Percentiles rank a stretch among this genome's conserved stretches.
phyloP scores from a whole-genome alignment of 2,113 vertebrate genomes.

The Pteropus alecto region DNA sequence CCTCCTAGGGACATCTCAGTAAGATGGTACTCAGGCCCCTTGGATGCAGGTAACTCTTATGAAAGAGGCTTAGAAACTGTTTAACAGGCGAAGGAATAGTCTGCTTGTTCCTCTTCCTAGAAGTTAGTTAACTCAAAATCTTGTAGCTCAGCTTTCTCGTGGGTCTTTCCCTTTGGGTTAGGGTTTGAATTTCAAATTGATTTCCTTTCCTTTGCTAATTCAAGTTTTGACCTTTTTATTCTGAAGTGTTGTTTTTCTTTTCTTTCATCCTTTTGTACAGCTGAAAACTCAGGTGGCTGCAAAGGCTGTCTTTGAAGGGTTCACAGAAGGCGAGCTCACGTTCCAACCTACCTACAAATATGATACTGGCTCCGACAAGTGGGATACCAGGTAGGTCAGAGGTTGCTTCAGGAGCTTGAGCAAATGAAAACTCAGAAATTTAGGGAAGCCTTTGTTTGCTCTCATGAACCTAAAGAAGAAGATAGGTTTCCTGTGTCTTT shows the following conservation, averaged over 20 bases:
- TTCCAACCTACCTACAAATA: conserved; percentile 99
- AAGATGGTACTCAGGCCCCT: neutral
- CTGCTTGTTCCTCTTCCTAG: neutral
- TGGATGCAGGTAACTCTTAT: neutral
- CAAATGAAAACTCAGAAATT: neutral
- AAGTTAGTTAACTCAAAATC: neutral
- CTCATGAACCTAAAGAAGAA: neutral
- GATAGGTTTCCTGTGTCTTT: neutral
- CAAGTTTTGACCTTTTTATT: conserved; percentile 28
- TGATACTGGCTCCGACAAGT: conserved; percentile 92
- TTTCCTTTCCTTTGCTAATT: neutral
- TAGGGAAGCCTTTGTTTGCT: neutral
- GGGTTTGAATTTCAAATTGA: neutral
- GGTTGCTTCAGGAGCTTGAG: neutral
- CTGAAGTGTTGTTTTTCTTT: neutral
- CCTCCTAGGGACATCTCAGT: neutral
- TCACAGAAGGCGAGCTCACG: conserved; percentile 91
- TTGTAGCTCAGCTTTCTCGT: neutral
- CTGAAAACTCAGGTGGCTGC: conserved; percentile 92
- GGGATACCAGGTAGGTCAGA: conserved; percentile 94
- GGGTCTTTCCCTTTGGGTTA: neutral
- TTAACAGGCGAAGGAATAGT: neutral
- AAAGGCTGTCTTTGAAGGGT: conserved; percentile 91
- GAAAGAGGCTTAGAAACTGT: neutral
- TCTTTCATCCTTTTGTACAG: conserved; percentile 75